These are phyloP conservation scores for Ctenomys sociabilis DNA, from an alignment of 2,113 vertebrate genomes.

Conservation along the genomic window DNA sequence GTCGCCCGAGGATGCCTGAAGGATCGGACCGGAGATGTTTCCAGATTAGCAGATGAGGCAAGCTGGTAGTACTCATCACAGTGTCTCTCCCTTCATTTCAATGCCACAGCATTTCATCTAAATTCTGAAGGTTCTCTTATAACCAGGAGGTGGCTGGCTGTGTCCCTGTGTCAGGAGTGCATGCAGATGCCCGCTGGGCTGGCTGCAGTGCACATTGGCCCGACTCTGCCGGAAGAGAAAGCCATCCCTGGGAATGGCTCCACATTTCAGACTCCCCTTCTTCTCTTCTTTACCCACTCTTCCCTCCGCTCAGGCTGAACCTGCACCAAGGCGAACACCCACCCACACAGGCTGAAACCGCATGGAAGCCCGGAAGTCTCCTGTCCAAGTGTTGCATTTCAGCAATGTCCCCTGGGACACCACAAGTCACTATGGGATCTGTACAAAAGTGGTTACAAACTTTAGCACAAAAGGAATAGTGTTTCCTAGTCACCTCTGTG, in stretches of 20 bases:
- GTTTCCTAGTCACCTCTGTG: not conserved
- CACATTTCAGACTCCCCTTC: too few species aligned
- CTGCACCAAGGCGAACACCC: too few species aligned
- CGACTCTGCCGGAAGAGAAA: not conserved
- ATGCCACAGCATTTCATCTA: not conserved
- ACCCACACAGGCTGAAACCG: not conserved
- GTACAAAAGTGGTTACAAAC: not conserved
- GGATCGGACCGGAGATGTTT: not conserved
- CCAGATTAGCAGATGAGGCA: not conserved
- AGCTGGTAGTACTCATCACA: not conserved
- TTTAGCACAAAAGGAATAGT: not conserved
- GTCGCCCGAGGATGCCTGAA: constrained; percentile 27
- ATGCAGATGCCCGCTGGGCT: not conserved
- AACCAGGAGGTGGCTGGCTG: too few species aligned
- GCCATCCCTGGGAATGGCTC: not conserved
- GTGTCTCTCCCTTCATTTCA: not conserved
- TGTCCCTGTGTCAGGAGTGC: too few species aligned
- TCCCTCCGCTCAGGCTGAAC: not conserved
- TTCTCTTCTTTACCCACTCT: not conserved
- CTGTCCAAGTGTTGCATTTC: not conserved
- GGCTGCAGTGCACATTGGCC: accelerated
- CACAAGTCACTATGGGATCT: not conserved
- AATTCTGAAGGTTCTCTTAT: not conserved
- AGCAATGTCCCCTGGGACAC: not conserved
- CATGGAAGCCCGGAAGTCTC: not conserved